Percentiles rank a stretch among this genome's conserved stretches.
phyloP scores from a whole-genome alignment of 2,888 invertebrate genomes.

The Ernsta delagoae region DNA sequence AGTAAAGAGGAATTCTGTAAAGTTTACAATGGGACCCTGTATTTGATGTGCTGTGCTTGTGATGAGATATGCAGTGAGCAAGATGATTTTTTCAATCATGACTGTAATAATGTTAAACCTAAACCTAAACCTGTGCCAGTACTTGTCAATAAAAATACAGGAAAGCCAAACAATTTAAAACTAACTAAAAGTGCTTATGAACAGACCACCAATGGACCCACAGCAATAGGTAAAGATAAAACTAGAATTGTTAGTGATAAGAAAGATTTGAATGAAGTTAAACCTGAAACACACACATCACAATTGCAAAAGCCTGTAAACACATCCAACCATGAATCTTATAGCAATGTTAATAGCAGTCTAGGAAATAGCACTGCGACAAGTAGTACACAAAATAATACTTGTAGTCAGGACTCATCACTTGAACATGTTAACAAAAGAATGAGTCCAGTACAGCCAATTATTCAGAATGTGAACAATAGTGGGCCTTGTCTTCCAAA shows the following conservation, averaged over 20 bases:
- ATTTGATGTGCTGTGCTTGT: constrained; percentile 92
- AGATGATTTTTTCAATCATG: constrained; percentile 91
- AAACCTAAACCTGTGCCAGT: constrained; percentile 80
- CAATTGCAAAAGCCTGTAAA: constrained; percentile 54
- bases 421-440: constrained; percentile 56
- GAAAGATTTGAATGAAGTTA: constrained; percentile 60
- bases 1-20: constrained; percentile 89
- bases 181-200: constrained; percentile 60
- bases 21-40: constrained; percentile 88
- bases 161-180: constrained; percentile 66
- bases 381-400: constrained; percentile 61
- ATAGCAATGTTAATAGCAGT: constrained; percentile 63
- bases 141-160: constrained; percentile 74
- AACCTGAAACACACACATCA: constrained; percentile 56
- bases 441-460: constrained; percentile 46
- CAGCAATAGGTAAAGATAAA: constrained; percentile 55
- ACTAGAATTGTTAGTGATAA: constrained; percentile 56
- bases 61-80: constrained; percentile 91
- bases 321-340: constrained; percentile 54
- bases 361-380: constrained; percentile 57
- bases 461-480: constrained; percentile 43
- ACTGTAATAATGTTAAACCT: constrained; percentile 85
- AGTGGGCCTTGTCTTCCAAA: constrained; percentile 51
- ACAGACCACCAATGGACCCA: constrained; percentile 61
- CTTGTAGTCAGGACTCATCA: constrained; percentile 54